Evolutionary conservation across 2,888 invertebrate genomes (phyloP).

Genomic region (Agonopterix arenella): DNA sequence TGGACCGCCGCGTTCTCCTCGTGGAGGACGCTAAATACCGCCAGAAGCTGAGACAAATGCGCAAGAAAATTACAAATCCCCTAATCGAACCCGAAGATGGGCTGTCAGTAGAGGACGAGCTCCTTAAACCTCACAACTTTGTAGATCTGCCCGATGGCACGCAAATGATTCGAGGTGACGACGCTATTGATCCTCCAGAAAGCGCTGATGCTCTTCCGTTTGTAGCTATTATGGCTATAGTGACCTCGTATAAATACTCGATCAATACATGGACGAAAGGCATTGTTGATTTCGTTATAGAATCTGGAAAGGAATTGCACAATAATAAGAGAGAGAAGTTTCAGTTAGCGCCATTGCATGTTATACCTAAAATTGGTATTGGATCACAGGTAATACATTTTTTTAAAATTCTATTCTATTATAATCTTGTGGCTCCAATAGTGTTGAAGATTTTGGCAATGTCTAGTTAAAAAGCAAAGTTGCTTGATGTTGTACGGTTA

Average conservation of each 20-base stretch:
- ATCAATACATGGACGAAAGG: slow-evolving; percentile 78
- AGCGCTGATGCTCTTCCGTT: slow-evolving; percentile 66
- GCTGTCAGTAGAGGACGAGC: slow-evolving; percentile 63
- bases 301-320: slow-evolving; percentile 58
- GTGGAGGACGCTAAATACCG: slow-evolving; percentile 56
- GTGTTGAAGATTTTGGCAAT: too few relatives aligned
- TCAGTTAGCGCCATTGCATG: slow-evolving; percentile 70
- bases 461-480: too few relatives aligned
- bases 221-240: slow-evolving; percentile 76
- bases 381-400: slow-evolving; percentile 60
- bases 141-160: slow-evolving; percentile 76
- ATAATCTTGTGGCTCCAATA: too few relatives aligned
- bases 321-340: slow-evolving; percentile 55
- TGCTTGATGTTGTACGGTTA: too few relatives aligned
- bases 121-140: slow-evolving; percentile 76
- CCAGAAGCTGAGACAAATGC: slow-evolving; percentile 51
- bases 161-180: slow-evolving; percentile 73
- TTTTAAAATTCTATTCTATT: too few relatives aligned
- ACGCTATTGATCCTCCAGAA: slow-evolving; percentile 44
- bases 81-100: slow-evolving; percentile 35
- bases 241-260: slow-evolving; percentile 77
- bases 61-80: slow-evolving; percentile 52
- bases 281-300: slow-evolving; percentile 77
- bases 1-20: slow-evolving; percentile 49
- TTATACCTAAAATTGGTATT: slow-evolving; percentile 78